Evolutionary conservation across 1,140 invertebrate species (phyloP), one percentile per base, ranked within the genome.

Genomic region (Propsilocerus akamusi): DNA sequence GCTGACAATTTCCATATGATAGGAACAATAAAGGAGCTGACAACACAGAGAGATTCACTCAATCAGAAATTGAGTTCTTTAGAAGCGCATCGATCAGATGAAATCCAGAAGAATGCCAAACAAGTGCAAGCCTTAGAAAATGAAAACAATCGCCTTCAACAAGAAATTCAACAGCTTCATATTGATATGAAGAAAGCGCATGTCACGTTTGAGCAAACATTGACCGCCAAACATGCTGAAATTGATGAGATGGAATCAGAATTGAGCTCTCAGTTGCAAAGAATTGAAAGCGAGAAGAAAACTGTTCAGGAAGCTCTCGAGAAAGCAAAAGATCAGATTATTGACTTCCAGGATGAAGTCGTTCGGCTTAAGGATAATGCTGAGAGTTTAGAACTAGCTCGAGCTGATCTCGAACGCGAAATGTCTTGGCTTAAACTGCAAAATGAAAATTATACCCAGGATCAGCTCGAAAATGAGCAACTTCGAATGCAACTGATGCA

Each of bases 191-290:
- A 73, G 58, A 69, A 66, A 20, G 52, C 73, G 47, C 66, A 69
- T 11, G 58, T 65, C 28, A 70, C 75, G 25, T 69, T 73, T 59
- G 70, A 73, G 54, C 60, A 62, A 26, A 64, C 72, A 46, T 53
- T 75, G 53, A 60, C 63, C 5, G 63, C 68, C 49, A 73, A 72
- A 54, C 65, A 67, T 30, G 66, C 59, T 12, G 74, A 78, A 50
- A 67, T 75, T 34, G 75, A 79, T 53, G 72, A 74, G 54, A 58
- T 76, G 37, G 75, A 79, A 57, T 59, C 62, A 25, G 74, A 78
- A 55, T 68, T 77, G 50, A 75, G 73, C 53, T 64, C 61, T n/a
- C 76, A 80, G 59, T 68, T 78, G 49, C 68, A 75, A 56, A 69
- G 71, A 28, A 56, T 74, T 26, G 63, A 72, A 24, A 67, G 68